Base-by-base conservation (phyloP, 2,888 invertebrate genomes). In the Tanytarsus gracilentus region DNA sequence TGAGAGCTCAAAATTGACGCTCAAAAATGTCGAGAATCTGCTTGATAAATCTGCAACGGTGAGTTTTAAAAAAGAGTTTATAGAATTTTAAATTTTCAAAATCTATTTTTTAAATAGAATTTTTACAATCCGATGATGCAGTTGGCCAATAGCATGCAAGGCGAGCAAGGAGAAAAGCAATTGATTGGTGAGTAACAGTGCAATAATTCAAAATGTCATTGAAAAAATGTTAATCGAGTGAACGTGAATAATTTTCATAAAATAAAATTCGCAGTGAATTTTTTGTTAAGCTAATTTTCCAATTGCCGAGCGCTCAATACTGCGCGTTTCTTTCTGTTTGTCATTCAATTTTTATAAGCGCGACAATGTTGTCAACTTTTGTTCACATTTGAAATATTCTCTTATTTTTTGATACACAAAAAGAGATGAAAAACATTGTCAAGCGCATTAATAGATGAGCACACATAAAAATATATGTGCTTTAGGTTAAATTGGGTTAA, bases 91-190 rank as follows among this genome's bases (percentile, higher is more conserved):
- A 39, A 56, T 23, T 18, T 39, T 53, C n/a, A 30, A 23, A 30
- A 27, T 44, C 11, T 51, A 39, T 55, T 21, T 33, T n/a, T 5
- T 27, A 49, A n/a, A 18, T 58, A 65, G 65, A 63, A 56, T 30
- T 62, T 64, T 29, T 64, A 64, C 50, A 64, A 64, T 59, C 64
- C 65, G 36, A 62, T 64, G 60, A 21, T 65, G 50, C 65, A 66
- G 48, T 63, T 65, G 61, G 63, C 63, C 2, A 62, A 63, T 55
- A n/a, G n/a, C n/a, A 49, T 65, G 27, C 64, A 64, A 61, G 62
- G 49, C 40, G 65, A 65, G 21, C 60, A 49, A 50, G 50, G 36
- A 27, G 66, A 66, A 39, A 64, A 64, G 29, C 65, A 65, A 53
- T 40, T 65, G 29, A 63, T 63, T 39, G 64, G 66, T 66, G 48